Conservation (phyloP, 2,797 vertebrate species). For the Eidolon dupreanum region DNA sequence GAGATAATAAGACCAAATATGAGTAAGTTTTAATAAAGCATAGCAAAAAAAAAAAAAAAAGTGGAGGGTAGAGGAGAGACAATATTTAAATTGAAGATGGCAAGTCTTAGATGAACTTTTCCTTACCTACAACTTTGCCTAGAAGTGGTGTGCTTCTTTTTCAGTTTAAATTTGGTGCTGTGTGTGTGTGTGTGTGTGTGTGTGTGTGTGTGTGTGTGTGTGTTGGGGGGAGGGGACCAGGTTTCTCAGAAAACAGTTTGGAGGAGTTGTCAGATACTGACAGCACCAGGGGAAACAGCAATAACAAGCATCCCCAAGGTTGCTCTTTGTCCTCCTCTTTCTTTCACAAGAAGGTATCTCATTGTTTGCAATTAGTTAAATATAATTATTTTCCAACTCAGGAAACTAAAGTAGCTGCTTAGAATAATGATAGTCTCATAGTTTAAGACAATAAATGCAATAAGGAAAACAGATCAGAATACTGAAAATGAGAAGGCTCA, state of each 20-base stretch:
- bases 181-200: background rate
- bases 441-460: background rate
- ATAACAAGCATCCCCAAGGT: background rate
- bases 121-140: background rate
- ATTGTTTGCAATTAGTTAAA: background rate
- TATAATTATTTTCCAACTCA: background rate
- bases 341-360: background rate
- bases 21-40: background rate
- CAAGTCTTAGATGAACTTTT: background rate
- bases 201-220: too few relatives aligned
- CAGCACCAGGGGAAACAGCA: background rate
- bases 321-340: background rate
- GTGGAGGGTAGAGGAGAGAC: background rate
- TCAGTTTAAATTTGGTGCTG: background rate
- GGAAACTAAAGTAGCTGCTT: background rate
- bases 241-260: background rate
- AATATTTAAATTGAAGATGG: background rate
- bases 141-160: background rate
- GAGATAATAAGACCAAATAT: background rate
- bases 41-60: background rate
- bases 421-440: background rate
- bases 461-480: background rate
- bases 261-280: background rate
- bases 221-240: fast-evolving
- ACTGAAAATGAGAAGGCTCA: background rate